Evolutionary conservation across 35 echinoderm and acorn worm species (phyloP).

Genomic region (Amphiura filiformis): DNA sequence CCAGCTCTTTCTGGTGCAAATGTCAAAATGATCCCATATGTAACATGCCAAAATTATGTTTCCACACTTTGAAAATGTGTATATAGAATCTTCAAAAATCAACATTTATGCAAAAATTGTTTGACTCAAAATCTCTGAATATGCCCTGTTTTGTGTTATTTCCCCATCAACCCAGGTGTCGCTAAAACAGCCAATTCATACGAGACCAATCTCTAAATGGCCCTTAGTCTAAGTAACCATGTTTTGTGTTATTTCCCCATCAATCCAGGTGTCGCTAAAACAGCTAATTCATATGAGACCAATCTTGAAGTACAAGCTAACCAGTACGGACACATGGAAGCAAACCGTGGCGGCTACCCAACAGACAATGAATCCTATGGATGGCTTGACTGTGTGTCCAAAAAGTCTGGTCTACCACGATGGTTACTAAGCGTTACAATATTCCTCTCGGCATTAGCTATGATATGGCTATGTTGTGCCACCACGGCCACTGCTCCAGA

Average conservation of each 20-base stretch:
- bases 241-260: too few relatives aligned
- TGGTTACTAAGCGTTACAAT: conserved; percentile 84
- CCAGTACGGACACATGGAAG: conserved; percentile 33
- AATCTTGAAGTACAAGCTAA: conserved; percentile 78
- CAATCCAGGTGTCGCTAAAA: too few relatives aligned
- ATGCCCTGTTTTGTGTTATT: too few relatives aligned
- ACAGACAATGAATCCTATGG: conserved; percentile 45
- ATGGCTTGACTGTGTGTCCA: conserved; percentile 91
- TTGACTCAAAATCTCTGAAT: too few relatives aligned
- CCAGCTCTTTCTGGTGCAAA: too few relatives aligned
- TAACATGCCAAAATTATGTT: too few relatives aligned
- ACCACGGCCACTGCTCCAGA: conserved; percentile 87
- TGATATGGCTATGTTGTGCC: conserved; percentile 93
- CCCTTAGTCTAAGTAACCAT: too few relatives aligned
- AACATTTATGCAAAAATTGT: too few relatives aligned
- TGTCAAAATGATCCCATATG: too few relatives aligned
- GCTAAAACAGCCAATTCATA: conserved; percentile 29
- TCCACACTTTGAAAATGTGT: too few relatives aligned
- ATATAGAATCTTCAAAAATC: too few relatives aligned
- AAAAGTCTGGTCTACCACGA: conserved; percentile 82
- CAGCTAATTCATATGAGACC: conserved; percentile 51
- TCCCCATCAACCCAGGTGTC: too few relatives aligned
- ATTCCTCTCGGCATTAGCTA: conserved; percentile 78
- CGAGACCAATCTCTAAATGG: conserved; percentile 87
- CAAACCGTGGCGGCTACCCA: conserved; percentile 13